These are phyloP conservation scores for Hydractinia echinata DNA, from an alignment of 30 jellyfish, hydroid and myxozoan species.

Conservation along the genomic window DNA sequence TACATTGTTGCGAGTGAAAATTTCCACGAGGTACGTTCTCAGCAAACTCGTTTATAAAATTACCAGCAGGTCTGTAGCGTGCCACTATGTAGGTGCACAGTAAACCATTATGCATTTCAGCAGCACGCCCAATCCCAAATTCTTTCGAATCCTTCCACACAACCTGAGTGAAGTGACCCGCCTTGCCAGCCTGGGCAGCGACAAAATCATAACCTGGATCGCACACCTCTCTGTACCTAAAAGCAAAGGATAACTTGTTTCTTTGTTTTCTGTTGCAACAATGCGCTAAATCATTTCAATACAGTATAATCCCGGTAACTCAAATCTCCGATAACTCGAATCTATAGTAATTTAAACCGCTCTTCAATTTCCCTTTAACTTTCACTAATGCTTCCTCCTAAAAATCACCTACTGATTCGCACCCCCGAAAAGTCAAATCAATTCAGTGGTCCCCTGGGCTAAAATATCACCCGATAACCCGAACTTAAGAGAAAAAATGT, in stretches of 20 bases:
- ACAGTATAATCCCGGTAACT: no score
- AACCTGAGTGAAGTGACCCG: slow-evolving; percentile 90
- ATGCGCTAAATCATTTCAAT: no score
- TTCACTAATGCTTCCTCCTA: no score
- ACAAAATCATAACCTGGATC: slow-evolving; percentile 84
- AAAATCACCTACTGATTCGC: no score
- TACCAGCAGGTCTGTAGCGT: slow-evolving; percentile 94
- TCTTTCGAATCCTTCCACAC: slow-evolving; percentile 75
- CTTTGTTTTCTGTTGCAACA: no score
- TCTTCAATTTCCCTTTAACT: no score
- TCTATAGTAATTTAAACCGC: no score
- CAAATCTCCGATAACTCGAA: no score
- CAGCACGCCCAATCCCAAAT: slow-evolving; percentile 94
- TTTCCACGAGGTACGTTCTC: slow-evolving; percentile 71
- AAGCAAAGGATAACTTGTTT: not conserved
- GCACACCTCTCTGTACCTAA: slow-evolving; percentile 91
- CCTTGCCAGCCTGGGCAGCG: slow-evolving; percentile 73
- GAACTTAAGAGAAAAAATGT: no score
- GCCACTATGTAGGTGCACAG: slow-evolving; percentile 91
- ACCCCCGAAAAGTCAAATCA: no score
- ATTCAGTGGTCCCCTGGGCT: no score
- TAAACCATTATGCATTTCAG: slow-evolving; percentile 59
- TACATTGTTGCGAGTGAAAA: slow-evolving; percentile 58
- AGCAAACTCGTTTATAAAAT: slow-evolving; percentile 71
- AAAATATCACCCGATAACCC: no score